phyloP scores from a whole-genome alignment of 2,113 vertebrate genomes.

The Aplodontia rufa region DNA sequence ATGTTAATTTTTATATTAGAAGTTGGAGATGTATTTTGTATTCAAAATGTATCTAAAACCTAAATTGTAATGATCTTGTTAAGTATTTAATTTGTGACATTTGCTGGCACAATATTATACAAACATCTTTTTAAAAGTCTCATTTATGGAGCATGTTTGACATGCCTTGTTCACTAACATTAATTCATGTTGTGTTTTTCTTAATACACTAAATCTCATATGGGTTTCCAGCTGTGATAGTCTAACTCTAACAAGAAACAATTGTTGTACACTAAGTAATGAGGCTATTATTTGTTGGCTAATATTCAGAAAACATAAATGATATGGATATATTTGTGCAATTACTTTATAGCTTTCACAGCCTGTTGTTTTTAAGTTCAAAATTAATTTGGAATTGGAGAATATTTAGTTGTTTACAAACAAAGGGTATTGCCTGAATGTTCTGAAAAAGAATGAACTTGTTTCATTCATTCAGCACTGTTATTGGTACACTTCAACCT shows the following conservation, averaged over 20 bases:
- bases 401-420: conserved; percentile 65
- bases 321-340: conserved; percentile 43
- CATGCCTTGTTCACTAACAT: conserved; percentile 70
- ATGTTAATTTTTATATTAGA: conserved; percentile 7
- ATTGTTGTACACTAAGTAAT: conserved; percentile 71
- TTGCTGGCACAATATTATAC: conserved; percentile 39
- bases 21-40: conserved; percentile 19
- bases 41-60: conserved; percentile 32
- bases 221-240: conserved; percentile 75
- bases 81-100: conserved; percentile 44
- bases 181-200: conserved; percentile 79
- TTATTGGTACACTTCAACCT: not conserved
- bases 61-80: conserved; percentile 48
- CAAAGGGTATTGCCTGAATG: conserved; percentile 29
- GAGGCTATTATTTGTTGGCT: conserved; percentile 63
- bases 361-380: conserved; percentile 14
- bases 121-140: conserved; percentile 54
- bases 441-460: conserved; percentile 59
- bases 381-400: conserved; percentile 48
- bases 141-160: conserved; percentile 67
- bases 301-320: conserved; percentile 46
- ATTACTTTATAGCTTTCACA: conserved; percentile 57
- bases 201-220: conserved; percentile 78
- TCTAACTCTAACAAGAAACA: conserved; percentile 70
- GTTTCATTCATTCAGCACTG: conserved; percentile 22